phyloP scores from a whole-genome alignment of 2,113 vertebrate genomes.

The Suricata suricatta region DNA sequence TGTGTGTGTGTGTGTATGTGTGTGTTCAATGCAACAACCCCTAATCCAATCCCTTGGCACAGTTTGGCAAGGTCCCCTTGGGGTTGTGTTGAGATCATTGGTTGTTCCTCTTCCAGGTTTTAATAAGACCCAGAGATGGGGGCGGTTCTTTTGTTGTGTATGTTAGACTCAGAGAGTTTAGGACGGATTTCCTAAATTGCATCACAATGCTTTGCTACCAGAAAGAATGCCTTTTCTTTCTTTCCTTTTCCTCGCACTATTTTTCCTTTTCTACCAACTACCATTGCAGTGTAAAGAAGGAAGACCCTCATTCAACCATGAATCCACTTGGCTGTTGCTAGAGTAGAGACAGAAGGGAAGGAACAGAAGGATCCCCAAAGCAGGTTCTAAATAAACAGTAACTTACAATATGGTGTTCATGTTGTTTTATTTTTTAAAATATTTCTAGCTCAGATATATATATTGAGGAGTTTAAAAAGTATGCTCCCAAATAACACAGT shows the following conservation, averaged over 20 bases:
- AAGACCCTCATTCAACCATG: not conserved
- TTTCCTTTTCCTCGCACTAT: not conserved
- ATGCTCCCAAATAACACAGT: not conserved
- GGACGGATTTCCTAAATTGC: not conserved
- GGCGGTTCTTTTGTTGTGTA: not conserved
- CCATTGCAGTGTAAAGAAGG: not conserved
- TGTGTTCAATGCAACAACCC: not conserved
- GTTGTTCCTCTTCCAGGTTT: not conserved
- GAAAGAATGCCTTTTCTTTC: not conserved
- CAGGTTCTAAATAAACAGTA: not conserved
- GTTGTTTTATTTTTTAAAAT: not conserved
- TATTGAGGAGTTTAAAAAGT: not conserved
- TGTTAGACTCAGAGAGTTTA: not conserved
- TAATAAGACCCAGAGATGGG: slow-evolving; percentile 19
- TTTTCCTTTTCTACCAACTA: not conserved
- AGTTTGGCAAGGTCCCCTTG: not conserved
- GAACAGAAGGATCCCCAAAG: not conserved
- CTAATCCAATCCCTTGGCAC: not conserved
- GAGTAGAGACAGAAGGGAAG: not conserved
- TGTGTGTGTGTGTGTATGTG: no score
- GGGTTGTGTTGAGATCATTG: not conserved
- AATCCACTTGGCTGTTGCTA: not conserved
- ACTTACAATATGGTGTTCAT: not conserved
- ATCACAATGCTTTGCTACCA: not conserved
- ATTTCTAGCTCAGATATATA: not conserved